Percentiles rank a stretch among this genome's conserved stretches.
phyloP scores from a whole-genome alignment of 1,140 invertebrate genomes.

The Periplaneta americana region DNA sequence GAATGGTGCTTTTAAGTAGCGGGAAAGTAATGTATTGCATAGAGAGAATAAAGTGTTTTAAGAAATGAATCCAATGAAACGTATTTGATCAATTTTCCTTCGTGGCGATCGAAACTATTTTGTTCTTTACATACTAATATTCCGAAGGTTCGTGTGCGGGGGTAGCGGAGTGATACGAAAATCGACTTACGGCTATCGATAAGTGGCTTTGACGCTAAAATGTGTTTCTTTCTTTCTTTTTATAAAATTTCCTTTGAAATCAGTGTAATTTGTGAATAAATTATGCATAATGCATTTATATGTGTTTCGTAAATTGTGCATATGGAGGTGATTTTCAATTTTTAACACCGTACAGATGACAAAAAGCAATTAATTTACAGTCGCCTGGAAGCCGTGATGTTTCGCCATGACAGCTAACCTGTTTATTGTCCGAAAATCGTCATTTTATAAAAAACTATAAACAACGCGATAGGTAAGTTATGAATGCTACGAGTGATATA shows the following conservation, averaged over 20 bases:
- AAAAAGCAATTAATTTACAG: background rate
- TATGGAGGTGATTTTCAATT: background rate
- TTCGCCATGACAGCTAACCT: constrained; percentile 21
- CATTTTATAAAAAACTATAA: constrained; percentile 4
- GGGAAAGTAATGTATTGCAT: no score
- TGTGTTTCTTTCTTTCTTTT: background rate
- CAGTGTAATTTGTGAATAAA: background rate
- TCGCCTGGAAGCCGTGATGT: constrained; percentile 14
- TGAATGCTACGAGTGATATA: background rate
- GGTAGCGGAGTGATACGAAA: constrained; percentile 1
- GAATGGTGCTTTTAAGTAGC: no score
- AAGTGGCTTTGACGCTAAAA: constrained; percentile 13
- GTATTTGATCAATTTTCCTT: no score
- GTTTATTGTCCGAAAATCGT: constrained; percentile 12
- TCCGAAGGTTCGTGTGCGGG: background rate
- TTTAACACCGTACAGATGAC: background rate
- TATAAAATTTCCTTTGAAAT: background rate
- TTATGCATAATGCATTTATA: background rate
- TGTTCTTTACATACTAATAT: background rate
- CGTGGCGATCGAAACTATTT: background rate
- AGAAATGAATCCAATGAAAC: no score
- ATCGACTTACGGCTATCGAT: constrained; percentile 10
- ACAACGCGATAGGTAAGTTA: background rate
- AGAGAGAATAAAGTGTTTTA: no score
- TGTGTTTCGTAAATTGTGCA: background rate